These are phyloP conservation scores for Archocentrus centrarchus DNA, from an alignment of 2,113 vertebrate genomes.

Conservation along the genomic window DNA sequence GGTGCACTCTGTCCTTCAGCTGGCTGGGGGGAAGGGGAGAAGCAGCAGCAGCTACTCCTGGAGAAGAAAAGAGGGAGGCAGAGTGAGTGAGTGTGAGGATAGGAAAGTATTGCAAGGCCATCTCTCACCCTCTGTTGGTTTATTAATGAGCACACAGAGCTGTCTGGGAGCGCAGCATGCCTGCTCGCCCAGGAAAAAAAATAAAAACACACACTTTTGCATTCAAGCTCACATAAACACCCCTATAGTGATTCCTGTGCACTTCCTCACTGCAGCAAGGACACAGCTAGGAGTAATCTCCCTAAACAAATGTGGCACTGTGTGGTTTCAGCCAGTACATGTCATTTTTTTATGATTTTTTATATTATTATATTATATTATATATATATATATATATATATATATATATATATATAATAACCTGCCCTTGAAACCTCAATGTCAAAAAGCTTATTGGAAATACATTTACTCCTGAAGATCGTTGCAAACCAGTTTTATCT, in stretches of 20 bases:
- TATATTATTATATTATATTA: conserved; percentile 14
- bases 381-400: background rate
- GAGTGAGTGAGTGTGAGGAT: conserved; percentile 59
- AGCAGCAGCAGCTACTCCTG: conserved; percentile 86
- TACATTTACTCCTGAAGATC: conserved; percentile 9
- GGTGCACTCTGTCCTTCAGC: conserved; percentile 72
- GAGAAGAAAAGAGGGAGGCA: conserved; percentile 18
- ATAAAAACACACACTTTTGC: conserved; percentile 9
- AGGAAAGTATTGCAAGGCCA: conserved; percentile 78
- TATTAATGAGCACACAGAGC: conserved; percentile 79
- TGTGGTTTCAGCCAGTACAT: conserved; percentile 22
- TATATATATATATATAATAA: conserved; percentile 44
- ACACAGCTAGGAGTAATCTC: conserved; percentile 52
- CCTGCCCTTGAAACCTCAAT: conserved; percentile 57
- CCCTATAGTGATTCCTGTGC: conserved; percentile 24
- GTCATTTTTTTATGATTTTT: no score
- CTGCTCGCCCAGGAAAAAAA: conserved; percentile 57
- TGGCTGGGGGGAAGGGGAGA: conserved; percentile 79
- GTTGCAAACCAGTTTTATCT: background rate
- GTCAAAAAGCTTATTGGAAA: conserved; percentile 54
- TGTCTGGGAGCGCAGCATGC: conserved; percentile 73
- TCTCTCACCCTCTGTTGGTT: conserved; percentile 76
- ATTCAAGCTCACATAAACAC: conserved; percentile 27
- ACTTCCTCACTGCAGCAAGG: conserved; percentile 60
- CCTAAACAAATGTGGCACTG: conserved; percentile 53